A percentile compares a stretch with the other conserved stretches of the same genome.
phyloP scores from a whole-genome alignment of 1,140 invertebrate species.

The Trissolcus basalis region DNA sequence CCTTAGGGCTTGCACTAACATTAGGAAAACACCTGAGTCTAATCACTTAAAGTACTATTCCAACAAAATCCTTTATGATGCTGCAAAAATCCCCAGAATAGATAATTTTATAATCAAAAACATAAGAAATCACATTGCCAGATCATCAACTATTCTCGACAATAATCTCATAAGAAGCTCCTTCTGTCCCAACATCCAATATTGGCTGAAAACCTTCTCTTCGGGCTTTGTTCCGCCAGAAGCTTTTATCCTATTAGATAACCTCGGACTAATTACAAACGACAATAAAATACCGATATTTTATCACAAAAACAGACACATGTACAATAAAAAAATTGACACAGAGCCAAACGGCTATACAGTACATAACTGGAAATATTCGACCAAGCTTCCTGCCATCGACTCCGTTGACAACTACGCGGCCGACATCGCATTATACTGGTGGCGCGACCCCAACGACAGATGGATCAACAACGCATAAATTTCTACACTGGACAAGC shows the following conservation, averaged over 20 bases:
- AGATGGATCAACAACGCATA: too few relatives aligned
- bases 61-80: conserved; percentile 7
- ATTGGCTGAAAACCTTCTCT: too few relatives aligned
- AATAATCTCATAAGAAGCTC: too few relatives aligned
- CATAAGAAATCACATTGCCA: conserved; percentile 24
- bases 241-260: background rate
- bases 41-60: conserved; percentile 18
- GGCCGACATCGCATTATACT: background rate
- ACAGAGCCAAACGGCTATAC: background rate
- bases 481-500: too few relatives aligned
- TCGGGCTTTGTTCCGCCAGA: too few relatives aligned
- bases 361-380: background rate
- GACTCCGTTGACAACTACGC: background rate
- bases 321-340: background rate
- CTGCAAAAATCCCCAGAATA: conserved; percentile 38
- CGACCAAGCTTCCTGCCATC: background rate
- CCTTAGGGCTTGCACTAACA: too few relatives aligned
- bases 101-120: conserved; percentile 36
- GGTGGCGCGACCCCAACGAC: background rate
- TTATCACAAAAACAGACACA: conserved; percentile 7
- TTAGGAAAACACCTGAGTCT: conserved; percentile 15
- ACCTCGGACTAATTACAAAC: background rate
- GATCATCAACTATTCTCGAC: too few relatives aligned
- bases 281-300: background rate
- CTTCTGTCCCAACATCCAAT: too few relatives aligned